These are phyloP conservation scores for Branchipolynoe longqiensis DNA, from an alignment of 2,888 invertebrate species.

Conservation along the genomic window DNA sequence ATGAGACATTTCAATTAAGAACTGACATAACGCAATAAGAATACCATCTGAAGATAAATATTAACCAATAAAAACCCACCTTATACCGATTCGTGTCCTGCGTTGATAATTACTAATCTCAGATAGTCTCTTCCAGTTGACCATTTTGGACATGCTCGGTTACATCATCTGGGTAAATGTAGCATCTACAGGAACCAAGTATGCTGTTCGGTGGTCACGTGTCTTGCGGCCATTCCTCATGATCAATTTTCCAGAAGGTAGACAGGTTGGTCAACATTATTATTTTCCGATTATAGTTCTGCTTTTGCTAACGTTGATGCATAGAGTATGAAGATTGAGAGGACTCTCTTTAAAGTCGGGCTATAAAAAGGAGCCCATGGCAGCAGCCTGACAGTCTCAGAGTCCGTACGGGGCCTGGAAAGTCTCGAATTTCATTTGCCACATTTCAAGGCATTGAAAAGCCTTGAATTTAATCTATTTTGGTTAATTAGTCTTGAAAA, in stretches of 20 bases:
- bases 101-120: not conserved
- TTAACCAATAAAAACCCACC: not conserved
- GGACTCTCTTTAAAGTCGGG: no score
- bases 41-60: not conserved
- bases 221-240: slow-evolving; percentile 81
- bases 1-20: no score
- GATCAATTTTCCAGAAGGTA: slow-evolving; percentile 79
- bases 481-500: no score
- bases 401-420: no score
- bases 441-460: no score
- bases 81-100: not conserved
- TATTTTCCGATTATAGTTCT: no score
- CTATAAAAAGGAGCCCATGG: no score
- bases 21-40: not conserved
- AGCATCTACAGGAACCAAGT: slow-evolving; percentile 63
- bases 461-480: no score
- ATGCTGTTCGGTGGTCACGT: slow-evolving; percentile 81
- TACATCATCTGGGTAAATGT: slow-evolving; percentile 76
- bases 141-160: slow-evolving; percentile 76
- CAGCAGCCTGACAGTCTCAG: no score
- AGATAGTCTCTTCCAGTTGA: slow-evolving; percentile 78
- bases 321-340: no score
- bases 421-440: no score
- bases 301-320: no score
- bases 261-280: slow-evolving; percentile 73